A percentile compares a stretch with the other conserved stretches of the same genome.
phyloP scores from a whole-genome alignment of 2,113 vertebrate species.

The Tamias sibiricus region DNA sequence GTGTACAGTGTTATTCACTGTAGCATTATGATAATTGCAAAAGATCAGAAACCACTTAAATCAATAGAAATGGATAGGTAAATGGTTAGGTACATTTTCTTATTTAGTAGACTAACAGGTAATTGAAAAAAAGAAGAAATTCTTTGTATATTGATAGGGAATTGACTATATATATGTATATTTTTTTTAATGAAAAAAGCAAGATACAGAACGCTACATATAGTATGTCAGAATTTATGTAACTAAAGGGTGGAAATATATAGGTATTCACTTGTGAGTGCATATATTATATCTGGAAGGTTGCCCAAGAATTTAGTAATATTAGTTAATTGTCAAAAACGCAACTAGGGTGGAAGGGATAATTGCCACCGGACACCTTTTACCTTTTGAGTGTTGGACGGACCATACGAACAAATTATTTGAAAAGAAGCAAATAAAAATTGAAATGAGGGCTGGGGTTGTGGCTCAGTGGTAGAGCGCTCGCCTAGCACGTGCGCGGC shows the following conservation, averaged over 20 bases:
- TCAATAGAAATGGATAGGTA: neutral
- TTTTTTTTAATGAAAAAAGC: conserved; percentile 34
- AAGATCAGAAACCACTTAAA: neutral
- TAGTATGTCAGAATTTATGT: neutral
- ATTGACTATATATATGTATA: neutral
- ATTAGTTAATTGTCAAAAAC: neutral
- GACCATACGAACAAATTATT: neutral
- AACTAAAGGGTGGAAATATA: neutral
- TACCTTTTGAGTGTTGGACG: neutral
- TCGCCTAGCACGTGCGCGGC: too few species aligned
- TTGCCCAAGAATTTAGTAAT: conserved; percentile 7
- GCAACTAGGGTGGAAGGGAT: neutral
- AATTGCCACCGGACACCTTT: neutral
- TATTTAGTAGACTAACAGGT: neutral
- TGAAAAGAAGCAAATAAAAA: conserved; percentile 34
- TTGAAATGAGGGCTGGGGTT: too few species aligned
- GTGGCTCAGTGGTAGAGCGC: too few species aligned
- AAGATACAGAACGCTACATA: neutral
- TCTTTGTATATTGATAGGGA: conserved; percentile 5
- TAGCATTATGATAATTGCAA: neutral
- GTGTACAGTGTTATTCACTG: neutral
- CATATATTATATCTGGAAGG: neutral
- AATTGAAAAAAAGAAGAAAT: neutral
- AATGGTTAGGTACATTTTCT: neutral
- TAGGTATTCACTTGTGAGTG: neutral